Evolutionary conservation across 2,888 invertebrate genomes (phyloP).

Genomic region (Xestia xanthographa): DNA sequence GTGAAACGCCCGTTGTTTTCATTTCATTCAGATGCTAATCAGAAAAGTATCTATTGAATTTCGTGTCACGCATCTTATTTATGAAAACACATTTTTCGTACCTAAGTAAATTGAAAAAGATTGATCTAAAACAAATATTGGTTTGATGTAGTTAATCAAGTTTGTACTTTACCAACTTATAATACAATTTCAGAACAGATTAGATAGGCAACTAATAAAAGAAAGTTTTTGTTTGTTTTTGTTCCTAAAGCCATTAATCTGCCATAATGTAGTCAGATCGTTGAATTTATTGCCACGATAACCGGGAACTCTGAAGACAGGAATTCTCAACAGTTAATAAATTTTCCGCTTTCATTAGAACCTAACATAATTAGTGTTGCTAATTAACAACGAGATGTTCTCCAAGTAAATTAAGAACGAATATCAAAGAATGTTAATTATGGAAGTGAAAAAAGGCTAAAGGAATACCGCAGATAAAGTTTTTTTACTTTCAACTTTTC

Average conservation of each 20-base stretch:
- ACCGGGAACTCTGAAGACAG: conserved; percentile 75
- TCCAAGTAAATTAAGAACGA: conserved; percentile 55
- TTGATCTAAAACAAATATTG: conserved; percentile 53
- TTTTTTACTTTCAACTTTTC: conserved; percentile 41
- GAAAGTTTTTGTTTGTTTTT: conserved; percentile 77
- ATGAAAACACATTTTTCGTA: conserved; percentile 12
- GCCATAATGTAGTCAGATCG: conserved; percentile 75
- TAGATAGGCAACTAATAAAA: conserved; percentile 68
- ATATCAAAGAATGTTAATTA: conserved; percentile 64
- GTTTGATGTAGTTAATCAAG: conserved; percentile 49
- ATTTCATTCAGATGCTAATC: conserved; percentile 26
- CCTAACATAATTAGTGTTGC: conserved; percentile 72
- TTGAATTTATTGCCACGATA: conserved; percentile 80
- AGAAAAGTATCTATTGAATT: conserved; percentile 23
- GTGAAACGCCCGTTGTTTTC: conserved; percentile 18
- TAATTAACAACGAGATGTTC: conserved; percentile 65
- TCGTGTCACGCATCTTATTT: background rate
- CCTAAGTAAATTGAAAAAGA: conserved; percentile 41
- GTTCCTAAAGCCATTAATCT: conserved; percentile 81
- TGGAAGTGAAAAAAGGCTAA: conserved; percentile 45
- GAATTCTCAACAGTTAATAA: conserved; percentile 75
- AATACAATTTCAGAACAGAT: conserved; percentile 68
- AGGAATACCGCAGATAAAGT: conserved; percentile 31
- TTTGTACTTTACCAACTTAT: conserved; percentile 53
- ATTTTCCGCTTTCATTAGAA: conserved; percentile 75